Evolutionary conservation across 2,113 vertebrate genomes (phyloP).

Genomic region (Otolemur garnettii): DNA sequence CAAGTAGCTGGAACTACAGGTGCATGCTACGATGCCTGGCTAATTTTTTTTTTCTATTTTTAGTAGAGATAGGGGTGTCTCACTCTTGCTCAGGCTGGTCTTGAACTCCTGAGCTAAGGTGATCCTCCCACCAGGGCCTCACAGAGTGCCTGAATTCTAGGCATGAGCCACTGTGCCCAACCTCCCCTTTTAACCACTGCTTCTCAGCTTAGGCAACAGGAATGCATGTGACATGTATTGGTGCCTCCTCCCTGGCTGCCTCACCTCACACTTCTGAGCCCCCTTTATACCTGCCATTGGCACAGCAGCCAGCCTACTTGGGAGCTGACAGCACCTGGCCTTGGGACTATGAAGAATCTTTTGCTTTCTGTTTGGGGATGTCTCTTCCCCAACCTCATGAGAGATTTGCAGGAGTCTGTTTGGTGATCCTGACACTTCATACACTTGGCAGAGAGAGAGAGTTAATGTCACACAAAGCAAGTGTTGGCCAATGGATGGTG

Average conservation of each 20-base stretch:
- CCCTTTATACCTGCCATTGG: neutral
- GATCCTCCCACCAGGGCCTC: no score
- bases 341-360: neutral
- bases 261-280: neutral
- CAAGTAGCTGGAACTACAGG: no score
- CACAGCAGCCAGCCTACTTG: neutral
- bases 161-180: no score
- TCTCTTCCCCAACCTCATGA: neutral
- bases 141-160: no score
- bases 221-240: rapidly evolving
- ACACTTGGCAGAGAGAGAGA: neutral
- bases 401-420: neutral
- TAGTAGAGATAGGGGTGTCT: no score
- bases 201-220: neutral
- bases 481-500: neutral
- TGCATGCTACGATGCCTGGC: no score
- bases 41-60: no score
- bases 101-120: no score
- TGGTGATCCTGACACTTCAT: neutral
- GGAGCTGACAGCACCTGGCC: neutral
- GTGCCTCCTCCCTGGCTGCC: neutral
- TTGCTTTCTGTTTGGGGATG: neutral
- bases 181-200: neutral
- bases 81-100: no score
- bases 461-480: neutral